These are phyloP conservation scores for Micrasema minimum DNA, from an alignment of 1,140 invertebrate genomes.

Conservation along the genomic window DNA sequence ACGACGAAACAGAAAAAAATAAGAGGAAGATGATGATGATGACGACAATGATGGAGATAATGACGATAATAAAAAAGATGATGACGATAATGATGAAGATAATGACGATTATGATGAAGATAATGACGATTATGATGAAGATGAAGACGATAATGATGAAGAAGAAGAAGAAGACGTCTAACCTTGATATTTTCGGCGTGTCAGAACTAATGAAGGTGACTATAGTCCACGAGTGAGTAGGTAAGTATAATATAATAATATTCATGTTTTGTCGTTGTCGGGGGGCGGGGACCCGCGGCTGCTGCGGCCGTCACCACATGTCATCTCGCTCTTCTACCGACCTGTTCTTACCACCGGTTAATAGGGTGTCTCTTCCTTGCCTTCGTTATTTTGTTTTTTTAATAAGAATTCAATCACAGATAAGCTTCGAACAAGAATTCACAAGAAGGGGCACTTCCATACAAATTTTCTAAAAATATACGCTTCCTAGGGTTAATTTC, in stretches of 20 bases:
- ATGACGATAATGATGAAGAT: not conserved
- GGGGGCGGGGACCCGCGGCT: slow-evolving; percentile 8
- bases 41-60: not conserved
- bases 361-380: not conserved
- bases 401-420: not conserved
- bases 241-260: slow-evolving; percentile 15
- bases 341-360: not conserved
- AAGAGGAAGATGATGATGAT: not conserved
- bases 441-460: too few species aligned
- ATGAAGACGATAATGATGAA: not conserved
- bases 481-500: too few species aligned
- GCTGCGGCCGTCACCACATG: slow-evolving; percentile 28
- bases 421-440: too few species aligned
- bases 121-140: not conserved
- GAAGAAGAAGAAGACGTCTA: not conserved
- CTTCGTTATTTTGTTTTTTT: not conserved
- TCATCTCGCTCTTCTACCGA: not conserved
- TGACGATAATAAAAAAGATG: not conserved
- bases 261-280: slow-evolving; percentile 18
- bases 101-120: not conserved
- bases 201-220: too few species aligned
- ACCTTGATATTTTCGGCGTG: too few species aligned
- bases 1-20: not conserved
- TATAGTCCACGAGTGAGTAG: too few species aligned
- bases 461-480: too few species aligned